Conservation (phyloP, 2,797 vertebrate genomes). For the Cuniculus paca region DNA sequence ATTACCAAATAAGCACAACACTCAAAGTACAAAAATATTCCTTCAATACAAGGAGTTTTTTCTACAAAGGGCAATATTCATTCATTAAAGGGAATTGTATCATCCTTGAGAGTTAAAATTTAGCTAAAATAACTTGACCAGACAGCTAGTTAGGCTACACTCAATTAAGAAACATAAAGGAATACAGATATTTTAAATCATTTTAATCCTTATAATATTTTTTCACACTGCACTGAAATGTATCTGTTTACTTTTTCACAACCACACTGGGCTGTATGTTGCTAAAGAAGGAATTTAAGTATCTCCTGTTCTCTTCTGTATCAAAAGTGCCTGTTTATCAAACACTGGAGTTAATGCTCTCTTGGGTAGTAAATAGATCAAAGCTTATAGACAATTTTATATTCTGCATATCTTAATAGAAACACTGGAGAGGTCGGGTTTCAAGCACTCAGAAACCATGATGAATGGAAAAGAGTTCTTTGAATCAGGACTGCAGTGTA, state of each 20-base stretch:
- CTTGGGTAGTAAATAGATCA: background rate
- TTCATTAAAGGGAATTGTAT: background rate
- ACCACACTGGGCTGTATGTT: background rate
- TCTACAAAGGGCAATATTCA: constrained; percentile 24
- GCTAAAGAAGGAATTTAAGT: background rate
- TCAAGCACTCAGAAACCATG: background rate
- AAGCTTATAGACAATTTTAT: background rate
- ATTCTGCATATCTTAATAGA: constrained; percentile 4
- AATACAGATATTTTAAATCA: constrained; percentile 26
- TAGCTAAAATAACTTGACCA: constrained; percentile 10
- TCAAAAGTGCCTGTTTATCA: background rate
- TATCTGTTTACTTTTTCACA: constrained; percentile 25
- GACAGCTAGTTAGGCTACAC: background rate
- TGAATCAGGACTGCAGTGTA: background rate
- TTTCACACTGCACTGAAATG: background rate
- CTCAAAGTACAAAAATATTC: background rate
- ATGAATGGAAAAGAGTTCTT: background rate
- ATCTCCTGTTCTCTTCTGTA: constrained; percentile 4
- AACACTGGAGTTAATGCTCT: background rate
- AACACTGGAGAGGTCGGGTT: background rate
- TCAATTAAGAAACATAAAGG: constrained; percentile 38
- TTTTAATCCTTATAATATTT: constrained; percentile 1
- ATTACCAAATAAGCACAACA: constrained; percentile 17
- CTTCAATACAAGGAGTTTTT: background rate
- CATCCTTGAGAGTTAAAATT: constrained; percentile 30